phyloP scores from a whole-genome alignment of 2,113 vertebrate species.

The Lynx canadensis region DNA sequence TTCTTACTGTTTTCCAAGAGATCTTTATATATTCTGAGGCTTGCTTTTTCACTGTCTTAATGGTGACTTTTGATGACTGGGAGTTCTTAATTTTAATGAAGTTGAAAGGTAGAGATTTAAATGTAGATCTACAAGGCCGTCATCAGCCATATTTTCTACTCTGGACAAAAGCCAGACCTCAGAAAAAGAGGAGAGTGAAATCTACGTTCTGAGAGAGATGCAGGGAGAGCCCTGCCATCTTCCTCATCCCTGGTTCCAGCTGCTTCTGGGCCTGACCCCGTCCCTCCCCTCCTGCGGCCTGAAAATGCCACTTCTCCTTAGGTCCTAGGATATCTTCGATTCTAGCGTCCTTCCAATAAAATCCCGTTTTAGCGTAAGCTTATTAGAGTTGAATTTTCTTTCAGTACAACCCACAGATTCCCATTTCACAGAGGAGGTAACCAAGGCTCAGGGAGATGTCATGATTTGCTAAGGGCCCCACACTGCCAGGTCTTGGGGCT shows the following conservation, averaged over 20 bases:
- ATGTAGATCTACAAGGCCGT: background rate
- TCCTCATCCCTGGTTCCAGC: background rate
- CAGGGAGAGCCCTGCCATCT: background rate
- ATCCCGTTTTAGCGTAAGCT: background rate
- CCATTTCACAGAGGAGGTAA: background rate
- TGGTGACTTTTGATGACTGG: background rate
- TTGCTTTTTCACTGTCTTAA: background rate
- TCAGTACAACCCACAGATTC: background rate
- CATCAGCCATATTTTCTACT: background rate
- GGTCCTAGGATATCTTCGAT: background rate
- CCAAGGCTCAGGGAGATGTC: background rate
- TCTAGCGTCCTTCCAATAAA: background rate
- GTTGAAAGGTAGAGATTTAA: background rate
- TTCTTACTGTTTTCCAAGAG: background rate
- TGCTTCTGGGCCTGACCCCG: background rate
- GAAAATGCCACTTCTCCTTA: background rate
- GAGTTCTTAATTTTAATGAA: background rate
- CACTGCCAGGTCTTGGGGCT: background rate
- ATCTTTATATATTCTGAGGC: background rate
- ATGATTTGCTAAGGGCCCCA: background rate
- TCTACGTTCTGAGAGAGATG: background rate
- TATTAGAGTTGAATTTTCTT: background rate
- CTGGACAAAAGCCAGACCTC: background rate
- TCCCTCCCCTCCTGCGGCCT: background rate
- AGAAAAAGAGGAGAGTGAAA: background rate